A percentile compares a stretch with the other conserved stretches of the same genome.
These are phyloP conservation scores for Macrotis lagotis DNA, from an alignment of 2,113 vertebrate genomes.

Conservation along the genomic window DNA sequence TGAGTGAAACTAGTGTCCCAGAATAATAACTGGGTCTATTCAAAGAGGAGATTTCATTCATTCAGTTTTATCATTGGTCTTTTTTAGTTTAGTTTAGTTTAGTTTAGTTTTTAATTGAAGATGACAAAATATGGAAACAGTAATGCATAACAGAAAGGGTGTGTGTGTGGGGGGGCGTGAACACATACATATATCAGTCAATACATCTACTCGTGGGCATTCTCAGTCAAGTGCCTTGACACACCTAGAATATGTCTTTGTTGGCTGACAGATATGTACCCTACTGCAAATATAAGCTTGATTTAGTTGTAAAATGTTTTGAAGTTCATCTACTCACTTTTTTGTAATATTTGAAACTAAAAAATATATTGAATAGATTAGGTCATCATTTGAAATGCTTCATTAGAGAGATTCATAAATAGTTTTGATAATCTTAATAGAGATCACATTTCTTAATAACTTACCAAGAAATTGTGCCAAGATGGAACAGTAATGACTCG, in stretches of 20 bases:
- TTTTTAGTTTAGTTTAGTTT: no score
- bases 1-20: not conserved
- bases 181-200: slow-evolving; percentile 52
- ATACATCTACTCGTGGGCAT: not conserved
- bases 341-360: slow-evolving; percentile 69
- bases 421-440: slow-evolving; percentile 58
- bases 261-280: slow-evolving; percentile 35
- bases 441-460: slow-evolving; percentile 53
- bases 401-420: slow-evolving; percentile 51
- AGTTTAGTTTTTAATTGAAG: slow-evolving; percentile 46
- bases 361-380: slow-evolving; percentile 28
- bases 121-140: slow-evolving; percentile 68
- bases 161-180: slow-evolving; percentile 6
- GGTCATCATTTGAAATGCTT: slow-evolving; percentile 34
- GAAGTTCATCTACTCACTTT: slow-evolving; percentile 39
- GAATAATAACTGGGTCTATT: slow-evolving; percentile 25
- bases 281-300: slow-evolving; percentile 13
- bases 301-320: slow-evolving; percentile 55
- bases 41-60: slow-evolving; percentile 31
- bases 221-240: slow-evolving; percentile 54
- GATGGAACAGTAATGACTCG: slow-evolving; percentile 31
- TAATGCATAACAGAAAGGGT: slow-evolving; percentile 58
- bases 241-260: slow-evolving; percentile 62
- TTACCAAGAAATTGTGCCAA: slow-evolving; percentile 57
- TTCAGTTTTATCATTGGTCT: slow-evolving; percentile 28